Base-by-base conservation (phyloP, 2,797 vertebrate species). In the Loris lydekkerianus region DNA sequence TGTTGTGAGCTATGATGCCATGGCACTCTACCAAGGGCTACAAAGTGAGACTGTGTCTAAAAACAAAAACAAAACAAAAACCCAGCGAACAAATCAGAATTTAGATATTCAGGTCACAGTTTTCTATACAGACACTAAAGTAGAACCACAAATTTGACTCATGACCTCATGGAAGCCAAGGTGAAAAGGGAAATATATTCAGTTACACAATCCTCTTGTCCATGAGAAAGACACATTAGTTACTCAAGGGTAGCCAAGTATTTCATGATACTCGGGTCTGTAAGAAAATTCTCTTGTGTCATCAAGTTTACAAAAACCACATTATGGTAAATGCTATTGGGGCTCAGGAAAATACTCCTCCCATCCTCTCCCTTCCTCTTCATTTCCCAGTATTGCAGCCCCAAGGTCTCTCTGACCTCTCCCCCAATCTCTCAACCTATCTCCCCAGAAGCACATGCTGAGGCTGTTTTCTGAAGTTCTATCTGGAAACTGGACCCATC, bases 31-130 rank as follows among this genome's bases (percentile, higher is more conserved):
- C 14, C 49, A 15, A 53, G 49, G 49, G 49, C 49, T 53, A 53
- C 49, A 53, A 53, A 53, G 49, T 53, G 49, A 53, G 49, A 53
- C 13, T 53, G 49, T 53, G 49, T 53, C 49, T 53, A 13, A 53
- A 53, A 53, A 53, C 11, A 43, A 46, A 46, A 46, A 46, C 10
- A 46, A 46, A 43, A 43, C 8, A 43, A 43, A 46, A 46, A 10
- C 2, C 61, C 31, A 76, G 61, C 9, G 58, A 93, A 86, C 34
- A 92, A 73, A 96, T 63, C 82, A 86, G 56, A 93, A 90, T 14
- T 37, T 43, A 86, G 56, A 86, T 58, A 91, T 18, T 4, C 49
- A 85, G 72, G 17, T 14, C 40, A 25, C 4, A 70, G 70, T 23
- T 85, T 90, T 37, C 49, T 56, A 72, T 21, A 29, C 18, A 69